Evolutionary conservation across 2,113 vertebrate genomes (phyloP).

Genomic region (Martes martes): DNA sequence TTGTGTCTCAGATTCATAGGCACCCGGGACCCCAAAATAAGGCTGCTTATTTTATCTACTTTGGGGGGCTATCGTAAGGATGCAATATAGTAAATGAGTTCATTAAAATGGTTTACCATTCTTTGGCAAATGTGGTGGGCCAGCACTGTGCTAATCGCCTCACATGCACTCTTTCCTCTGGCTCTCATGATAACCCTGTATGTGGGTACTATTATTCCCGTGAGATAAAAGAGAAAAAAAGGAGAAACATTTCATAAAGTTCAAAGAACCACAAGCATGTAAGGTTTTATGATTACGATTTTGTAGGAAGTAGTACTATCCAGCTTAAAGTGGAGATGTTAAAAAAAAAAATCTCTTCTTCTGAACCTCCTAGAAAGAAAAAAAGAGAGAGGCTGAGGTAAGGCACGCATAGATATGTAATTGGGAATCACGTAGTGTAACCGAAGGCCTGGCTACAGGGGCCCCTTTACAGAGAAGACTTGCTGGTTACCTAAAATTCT

Average conservation of each 20-base stretch:
- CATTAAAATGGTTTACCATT: neutral
- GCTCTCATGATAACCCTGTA: neutral
- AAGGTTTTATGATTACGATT: neutral
- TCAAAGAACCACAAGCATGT: conserved; percentile 5
- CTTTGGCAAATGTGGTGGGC: neutral
- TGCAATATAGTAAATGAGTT: neutral
- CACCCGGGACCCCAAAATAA: neutral
- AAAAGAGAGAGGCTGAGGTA: neutral
- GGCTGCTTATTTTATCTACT: neutral
- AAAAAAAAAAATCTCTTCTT: neutral
- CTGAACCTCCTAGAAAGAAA: conserved; percentile 26
- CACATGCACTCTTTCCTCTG: neutral
- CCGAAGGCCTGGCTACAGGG: neutral
- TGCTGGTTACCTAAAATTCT: conserved; percentile 30
- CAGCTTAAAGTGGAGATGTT: neutral
- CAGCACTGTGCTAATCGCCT: neutral
- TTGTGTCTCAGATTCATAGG: neutral
- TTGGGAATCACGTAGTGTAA: neutral
- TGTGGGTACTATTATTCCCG: neutral
- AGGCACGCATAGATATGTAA: neutral
- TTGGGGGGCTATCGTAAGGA: neutral
- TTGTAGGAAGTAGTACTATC: neutral
- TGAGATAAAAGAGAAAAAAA: neutral
- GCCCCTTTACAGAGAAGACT: conserved; percentile 17
- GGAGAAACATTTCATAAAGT: neutral